Evolutionary conservation across 1,140 invertebrate genomes (phyloP).

Genomic region (Conus ventricosus): DNA sequence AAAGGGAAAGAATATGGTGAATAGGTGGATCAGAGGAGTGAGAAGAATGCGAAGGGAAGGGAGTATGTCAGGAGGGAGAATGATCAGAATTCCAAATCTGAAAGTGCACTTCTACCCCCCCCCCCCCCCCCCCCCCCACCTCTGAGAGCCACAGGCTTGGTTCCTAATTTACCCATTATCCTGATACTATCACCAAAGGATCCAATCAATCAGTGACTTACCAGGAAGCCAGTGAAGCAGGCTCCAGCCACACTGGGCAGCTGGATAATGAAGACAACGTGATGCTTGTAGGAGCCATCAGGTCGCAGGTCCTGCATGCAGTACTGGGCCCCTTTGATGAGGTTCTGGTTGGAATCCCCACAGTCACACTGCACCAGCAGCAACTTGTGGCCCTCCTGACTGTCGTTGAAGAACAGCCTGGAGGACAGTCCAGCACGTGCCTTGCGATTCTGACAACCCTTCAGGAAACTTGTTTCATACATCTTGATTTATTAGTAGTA

Average conservation of each 20-base stretch:
- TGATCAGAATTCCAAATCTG: too few relatives aligned
- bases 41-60: too few relatives aligned
- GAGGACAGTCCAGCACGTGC: neutral
- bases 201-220: constrained; percentile 23
- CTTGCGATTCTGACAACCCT: too few relatives aligned
- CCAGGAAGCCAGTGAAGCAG: constrained; percentile 68
- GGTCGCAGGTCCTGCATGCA: constrained; percentile 58
- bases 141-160: too few relatives aligned
- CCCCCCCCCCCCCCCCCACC: too few relatives aligned
- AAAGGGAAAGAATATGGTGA: too few relatives aligned
- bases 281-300: constrained; percentile 40
- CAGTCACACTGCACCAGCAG: constrained; percentile 69
- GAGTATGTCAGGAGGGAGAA: too few relatives aligned
- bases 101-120: too few relatives aligned
- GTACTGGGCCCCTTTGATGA: constrained; percentile 69
- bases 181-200: too few relatives aligned
- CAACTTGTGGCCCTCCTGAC: constrained; percentile 45
- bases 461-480: too few relatives aligned
- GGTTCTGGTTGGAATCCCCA: constrained; percentile 59
- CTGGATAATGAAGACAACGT: constrained; percentile 66
- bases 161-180: too few relatives aligned
- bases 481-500: neutral
- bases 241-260: constrained; percentile 62
- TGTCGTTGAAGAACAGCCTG: constrained; percentile 53
- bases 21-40: too few relatives aligned